A percentile compares a stretch with the other conserved stretches of the same genome.
phyloP scores from a whole-genome alignment of 2,888 invertebrate species.

The Cryptus viduatorius region DNA sequence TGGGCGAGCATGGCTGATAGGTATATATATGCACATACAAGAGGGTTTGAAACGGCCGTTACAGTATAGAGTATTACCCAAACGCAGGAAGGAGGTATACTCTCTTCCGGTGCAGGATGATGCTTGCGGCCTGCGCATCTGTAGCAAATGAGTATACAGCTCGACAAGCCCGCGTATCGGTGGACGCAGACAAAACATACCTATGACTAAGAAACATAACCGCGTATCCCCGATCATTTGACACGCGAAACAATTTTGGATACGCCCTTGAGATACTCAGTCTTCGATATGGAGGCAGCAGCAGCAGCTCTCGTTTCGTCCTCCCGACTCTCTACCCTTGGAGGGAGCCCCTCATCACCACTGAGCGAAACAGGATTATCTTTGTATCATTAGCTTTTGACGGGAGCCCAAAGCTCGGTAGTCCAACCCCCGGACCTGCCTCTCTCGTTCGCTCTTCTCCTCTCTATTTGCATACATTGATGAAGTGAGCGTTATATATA shows the following conservation, averaged over 20 bases:
- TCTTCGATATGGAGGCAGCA: not conserved
- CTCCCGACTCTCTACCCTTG: slow-evolving; percentile 14
- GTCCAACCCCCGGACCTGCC: slow-evolving; percentile 13
- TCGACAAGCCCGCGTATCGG: slow-evolving; percentile 44
- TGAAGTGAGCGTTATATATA: slow-evolving; percentile 64
- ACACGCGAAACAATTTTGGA: too few species aligned
- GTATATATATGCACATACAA: not conserved
- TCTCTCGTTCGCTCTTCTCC: slow-evolving; percentile 29
- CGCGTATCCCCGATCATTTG: too few species aligned
- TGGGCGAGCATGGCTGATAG: slow-evolving; percentile 3
- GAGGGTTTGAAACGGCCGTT: not conserved
- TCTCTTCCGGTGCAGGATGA: slow-evolving; percentile 39
- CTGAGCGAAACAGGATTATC: slow-evolving; percentile 76
- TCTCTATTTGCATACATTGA: slow-evolving; percentile 78
- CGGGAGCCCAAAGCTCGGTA: slow-evolving; percentile 70
- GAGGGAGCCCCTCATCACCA: slow-evolving; percentile 11
- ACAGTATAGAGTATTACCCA: slow-evolving; percentile 3
- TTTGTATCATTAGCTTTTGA: slow-evolving; percentile 84
- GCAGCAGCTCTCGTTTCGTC: slow-evolving; percentile 21
- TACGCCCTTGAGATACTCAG: too few species aligned
- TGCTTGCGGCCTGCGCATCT: slow-evolving; percentile 62
- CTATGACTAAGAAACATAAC: not conserved
- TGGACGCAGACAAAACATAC: slow-evolving; percentile 46
- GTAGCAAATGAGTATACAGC: slow-evolving; percentile 69
- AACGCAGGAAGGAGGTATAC: slow-evolving; percentile 17